Evolutionary conservation across 2,888 invertebrate genomes (phyloP), one percentile per base, ranked within the genome.

Genomic region (Marronus borbonicus): DNA sequence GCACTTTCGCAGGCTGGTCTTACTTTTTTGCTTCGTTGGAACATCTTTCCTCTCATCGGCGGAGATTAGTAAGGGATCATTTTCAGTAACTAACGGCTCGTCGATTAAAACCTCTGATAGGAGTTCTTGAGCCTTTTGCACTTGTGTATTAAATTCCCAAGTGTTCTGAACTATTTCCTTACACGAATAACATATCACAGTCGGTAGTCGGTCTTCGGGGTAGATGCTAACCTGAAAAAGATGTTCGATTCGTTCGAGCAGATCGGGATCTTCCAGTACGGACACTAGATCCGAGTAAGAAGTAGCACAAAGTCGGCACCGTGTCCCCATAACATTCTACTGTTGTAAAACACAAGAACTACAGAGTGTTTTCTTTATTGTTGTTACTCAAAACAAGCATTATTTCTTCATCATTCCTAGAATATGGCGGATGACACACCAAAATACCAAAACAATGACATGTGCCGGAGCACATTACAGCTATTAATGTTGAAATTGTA

Each of bases 221-320:
- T 81, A 83, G 69, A 89, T 84, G 83, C 86, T 86, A 39, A 89
- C 82, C 81, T 88, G 86, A 81, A 88, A 89, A 80, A 89, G 85
- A 50, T 86, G 85, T 58, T 86, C 84, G 72, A 88, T 86, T 82
- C 86, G 86, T 39, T 83, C 82, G 20, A 84, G 80, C 76, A 88
- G 83, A 39, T 85, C 85, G 64, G 84, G 79, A 80, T 87, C 85
- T 74, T 87, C 86, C 36, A 87, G 81, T 65, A 86, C 84, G 66
- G 84, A 82, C 78, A 88, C 80, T 78, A 87, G 83, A 79, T 86
- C 84, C 49, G 83, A 79, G 70, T 82, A 83, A 60, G 83, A 81
- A 82, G 88, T 87, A 49, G 88, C 89, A 83, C 89, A 89, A 72
- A 89, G 84, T 60, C 89, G 87, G 79, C 89, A 89, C 69, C 87